Conservation (phyloP, 2,888 invertebrate species). For the Apamea anceps region DNA sequence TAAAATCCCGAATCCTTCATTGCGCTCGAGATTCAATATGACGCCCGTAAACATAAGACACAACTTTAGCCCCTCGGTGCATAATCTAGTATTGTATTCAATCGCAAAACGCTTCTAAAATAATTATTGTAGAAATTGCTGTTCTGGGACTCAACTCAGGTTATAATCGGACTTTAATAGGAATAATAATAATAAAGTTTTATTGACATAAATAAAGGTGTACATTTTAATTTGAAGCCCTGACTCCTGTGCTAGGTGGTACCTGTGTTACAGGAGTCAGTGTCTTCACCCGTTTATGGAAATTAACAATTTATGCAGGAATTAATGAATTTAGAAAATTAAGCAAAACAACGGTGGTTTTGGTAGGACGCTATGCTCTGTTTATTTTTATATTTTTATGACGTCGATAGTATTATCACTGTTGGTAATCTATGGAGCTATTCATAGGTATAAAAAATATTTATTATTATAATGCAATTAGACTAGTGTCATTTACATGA, state of each 20-base stretch:
- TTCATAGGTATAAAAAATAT: conserved; percentile 14
- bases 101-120: neutral
- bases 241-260: no score
- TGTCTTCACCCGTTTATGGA: no score
- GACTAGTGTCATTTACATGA: neutral
- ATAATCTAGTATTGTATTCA: no score
- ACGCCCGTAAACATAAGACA: no score
- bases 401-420: conserved; percentile 7
- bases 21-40: no score
- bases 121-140: neutral
- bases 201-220: no score
- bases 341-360: neutral
- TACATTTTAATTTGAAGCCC: no score
- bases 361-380: neutral
- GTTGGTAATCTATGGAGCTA: conserved; percentile 31
- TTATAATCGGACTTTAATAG: neutral
- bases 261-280: no score
- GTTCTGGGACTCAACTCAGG: neutral
- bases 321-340: neutral
- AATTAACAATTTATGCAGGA: no score
- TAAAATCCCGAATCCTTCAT: no score
- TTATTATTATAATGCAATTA: conserved; percentile 2
- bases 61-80: no score
- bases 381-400: conserved; percentile 33
- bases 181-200: no score